Conservation (phyloP, 1,140 invertebrate species). For the Halotydeus destructor region DNA sequence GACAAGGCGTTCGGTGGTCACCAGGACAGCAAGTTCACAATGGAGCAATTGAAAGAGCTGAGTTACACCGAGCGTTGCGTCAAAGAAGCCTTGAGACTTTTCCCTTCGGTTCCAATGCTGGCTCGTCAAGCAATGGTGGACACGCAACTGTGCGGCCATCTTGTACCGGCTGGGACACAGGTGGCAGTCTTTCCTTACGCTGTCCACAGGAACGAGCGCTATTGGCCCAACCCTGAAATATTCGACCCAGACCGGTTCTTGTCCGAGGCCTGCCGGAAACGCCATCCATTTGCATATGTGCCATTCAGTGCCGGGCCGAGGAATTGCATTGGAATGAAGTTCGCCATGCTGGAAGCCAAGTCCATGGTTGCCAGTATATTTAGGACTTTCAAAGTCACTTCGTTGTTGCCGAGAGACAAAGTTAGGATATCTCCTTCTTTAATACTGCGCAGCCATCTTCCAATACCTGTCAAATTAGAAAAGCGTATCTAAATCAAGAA, state of each 20-base stretch:
- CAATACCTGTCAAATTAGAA: too few species aligned
- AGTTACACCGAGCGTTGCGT: slow-evolving; percentile 38
- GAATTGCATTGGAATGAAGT: slow-evolving; percentile 31
- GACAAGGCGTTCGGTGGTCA: slow-evolving; percentile 1
- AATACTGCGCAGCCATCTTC: too few species aligned
- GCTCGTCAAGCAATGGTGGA: slow-evolving; percentile 10
- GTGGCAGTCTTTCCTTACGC: slow-evolving; percentile 24
- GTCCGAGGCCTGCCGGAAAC: slow-evolving; percentile 17
- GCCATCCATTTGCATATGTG: slow-evolving; percentile 24
- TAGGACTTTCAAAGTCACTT: slow-evolving; percentile 22
- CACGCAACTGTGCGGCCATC: slow-evolving; percentile 8
- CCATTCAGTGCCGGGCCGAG: slow-evolving; percentile 28
- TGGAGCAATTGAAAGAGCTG: slow-evolving; percentile 23
- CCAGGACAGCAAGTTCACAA: slow-evolving; percentile 7
- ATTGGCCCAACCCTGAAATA: slow-evolving; percentile 42
- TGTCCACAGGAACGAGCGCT: slow-evolving; percentile 40
- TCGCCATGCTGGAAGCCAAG: slow-evolving; percentile 35
- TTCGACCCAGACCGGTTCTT: slow-evolving; percentile 48
- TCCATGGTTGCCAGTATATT: slow-evolving; percentile 28
- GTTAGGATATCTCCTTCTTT: slow-evolving; percentile 21
- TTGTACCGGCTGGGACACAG: slow-evolving; percentile 26
- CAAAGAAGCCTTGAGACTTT: slow-evolving; percentile 37
- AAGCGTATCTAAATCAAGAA: too few species aligned
- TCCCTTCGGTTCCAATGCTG: slow-evolving; percentile 40
- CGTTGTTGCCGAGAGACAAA: slow-evolving; percentile 21